Evolutionary conservation across 2,797 vertebrate genomes (phyloP).

Genomic region (Pantherophis vulpinus): DNA sequence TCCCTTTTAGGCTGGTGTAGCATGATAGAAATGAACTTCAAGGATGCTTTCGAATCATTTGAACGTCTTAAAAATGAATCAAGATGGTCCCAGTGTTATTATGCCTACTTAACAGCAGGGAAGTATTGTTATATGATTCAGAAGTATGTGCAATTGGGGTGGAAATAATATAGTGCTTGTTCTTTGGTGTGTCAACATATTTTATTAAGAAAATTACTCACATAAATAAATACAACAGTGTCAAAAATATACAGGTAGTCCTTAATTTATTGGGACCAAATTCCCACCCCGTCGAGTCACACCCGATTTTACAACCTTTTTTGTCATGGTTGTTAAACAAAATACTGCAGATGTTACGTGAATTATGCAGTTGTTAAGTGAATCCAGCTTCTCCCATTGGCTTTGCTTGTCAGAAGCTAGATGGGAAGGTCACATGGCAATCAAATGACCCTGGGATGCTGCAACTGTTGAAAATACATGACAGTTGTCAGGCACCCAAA

Average conservation of each 20-base stretch:
- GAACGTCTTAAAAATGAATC: conserved; percentile 95
- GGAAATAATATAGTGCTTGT: not conserved
- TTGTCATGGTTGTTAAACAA: not conserved
- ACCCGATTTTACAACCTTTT: not conserved
- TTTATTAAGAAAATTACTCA: not conserved
- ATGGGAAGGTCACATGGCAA: not conserved
- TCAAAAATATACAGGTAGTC: not conserved
- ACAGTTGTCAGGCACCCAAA: not conserved
- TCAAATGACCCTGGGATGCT: not conserved
- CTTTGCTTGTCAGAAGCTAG: not conserved
- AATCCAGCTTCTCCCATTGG: not conserved
- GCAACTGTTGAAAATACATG: not conserved
- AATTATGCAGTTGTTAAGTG: not conserved
- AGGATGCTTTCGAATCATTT: conserved; percentile 89
- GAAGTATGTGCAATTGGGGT: not conserved
- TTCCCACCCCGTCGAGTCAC: not conserved
- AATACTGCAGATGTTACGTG: not conserved
- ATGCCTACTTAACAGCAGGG: conserved; percentile 96
- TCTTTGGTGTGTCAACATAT: not conserved
- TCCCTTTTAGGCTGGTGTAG: conserved; percentile 91
- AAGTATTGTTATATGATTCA: conserved; percentile 25
- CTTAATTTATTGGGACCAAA: not conserved
- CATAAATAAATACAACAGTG: not conserved
- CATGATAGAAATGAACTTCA: conserved; percentile 98
- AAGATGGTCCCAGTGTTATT: conserved; percentile 98